Base-by-base conservation (phyloP, 2,113 vertebrate genomes). In the Periophthalmus modestus region DNA sequence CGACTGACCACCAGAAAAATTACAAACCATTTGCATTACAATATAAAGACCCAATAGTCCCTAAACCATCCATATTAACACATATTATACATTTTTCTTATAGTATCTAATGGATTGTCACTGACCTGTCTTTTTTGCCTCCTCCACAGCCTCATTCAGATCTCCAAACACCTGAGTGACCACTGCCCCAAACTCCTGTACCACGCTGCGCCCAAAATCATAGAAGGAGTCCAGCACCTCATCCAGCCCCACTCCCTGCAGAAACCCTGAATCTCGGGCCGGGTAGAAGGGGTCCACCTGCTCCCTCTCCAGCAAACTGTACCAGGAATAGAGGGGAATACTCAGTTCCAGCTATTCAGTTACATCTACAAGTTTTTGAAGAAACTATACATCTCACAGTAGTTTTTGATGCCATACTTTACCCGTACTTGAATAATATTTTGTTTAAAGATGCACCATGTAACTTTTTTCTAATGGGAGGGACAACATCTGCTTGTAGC, bases 201-300 rank as follows among this genome's bases (percentile, higher is more conserved):
- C 92, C 83, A 97, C 72, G 0, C 91, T 95, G 78, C 85, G 93
- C 7, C 95, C 94, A 69, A 97, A 96, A 82, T 96, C 94, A 71
- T 92, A 93, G 88, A 96, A 92, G 52, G 69, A 83, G 79, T 96
- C 95, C 69, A 99, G 75, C 82, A 97, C 92, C 52, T 89, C 86
- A 0, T 95, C 90, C 73, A 95, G 47, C 0, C 91, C 93, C 91
- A 94, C 93, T 1, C 91, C 93, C 75, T 93, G 93, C 76, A 93
- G 71, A 70, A 91, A 84, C 67, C 90, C 74, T 0, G 86, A 86
- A 6, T 82, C 93, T 28, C 77, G 80, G 6, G 57, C 82, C 10
- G 89, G 85, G 50, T 87, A 65, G 58, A 92, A 85, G 2, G 92
- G 87, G 4, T 91, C 79, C 0, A 77, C 6, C 15, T 81, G 75